A percentile compares a stretch with the other conserved stretches of the same genome.
Evolutionary conservation across 2,113 vertebrate species (phyloP).

Genomic region (Trematomus loennbergii): DNA sequence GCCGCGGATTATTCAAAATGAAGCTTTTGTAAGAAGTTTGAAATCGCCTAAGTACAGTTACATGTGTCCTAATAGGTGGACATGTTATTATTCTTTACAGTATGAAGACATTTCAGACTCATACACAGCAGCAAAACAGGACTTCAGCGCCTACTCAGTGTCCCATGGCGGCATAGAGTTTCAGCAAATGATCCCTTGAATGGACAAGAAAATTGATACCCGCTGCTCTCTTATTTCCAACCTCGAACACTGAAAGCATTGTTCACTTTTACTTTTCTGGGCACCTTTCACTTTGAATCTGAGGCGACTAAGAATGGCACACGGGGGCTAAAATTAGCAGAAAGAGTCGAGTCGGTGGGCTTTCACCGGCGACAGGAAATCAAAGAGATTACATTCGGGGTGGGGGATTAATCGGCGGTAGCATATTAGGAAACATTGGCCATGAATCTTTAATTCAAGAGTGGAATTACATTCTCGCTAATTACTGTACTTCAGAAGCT

Average conservation of each 20-base stretch:
- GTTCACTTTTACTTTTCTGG: constrained; percentile 73
- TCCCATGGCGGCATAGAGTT: constrained; percentile 69
- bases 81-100: neutral
- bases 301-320: constrained; percentile 27
- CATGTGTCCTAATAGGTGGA: neutral
- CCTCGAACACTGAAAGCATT: constrained; percentile 56
- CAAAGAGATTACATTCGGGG: constrained; percentile 55
- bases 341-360: constrained; percentile 31
- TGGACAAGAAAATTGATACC: constrained; percentile 65
- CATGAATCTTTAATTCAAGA: constrained; percentile 58
- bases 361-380: constrained; percentile 50
- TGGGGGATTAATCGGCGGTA: constrained; percentile 32
- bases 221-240: constrained; percentile 58
- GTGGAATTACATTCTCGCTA: constrained; percentile 48
- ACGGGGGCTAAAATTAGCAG: constrained; percentile 72
- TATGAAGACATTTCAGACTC: constrained; percentile 9
- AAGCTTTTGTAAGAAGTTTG: constrained; percentile 13
- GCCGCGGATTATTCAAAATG: constrained; percentile 20
- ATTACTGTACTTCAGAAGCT: constrained; percentile 39
- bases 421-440: constrained; percentile 53
- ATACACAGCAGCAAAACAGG: constrained; percentile 48
- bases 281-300: constrained; percentile 66
- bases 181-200: constrained; percentile 76
- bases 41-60: neutral
- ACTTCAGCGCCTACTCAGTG: constrained; percentile 52